Evolutionary conservation across 1,140 invertebrate species (phyloP), one percentile per base, ranked within the genome.

Genomic region (Aphelenchoides avenae): DNA sequence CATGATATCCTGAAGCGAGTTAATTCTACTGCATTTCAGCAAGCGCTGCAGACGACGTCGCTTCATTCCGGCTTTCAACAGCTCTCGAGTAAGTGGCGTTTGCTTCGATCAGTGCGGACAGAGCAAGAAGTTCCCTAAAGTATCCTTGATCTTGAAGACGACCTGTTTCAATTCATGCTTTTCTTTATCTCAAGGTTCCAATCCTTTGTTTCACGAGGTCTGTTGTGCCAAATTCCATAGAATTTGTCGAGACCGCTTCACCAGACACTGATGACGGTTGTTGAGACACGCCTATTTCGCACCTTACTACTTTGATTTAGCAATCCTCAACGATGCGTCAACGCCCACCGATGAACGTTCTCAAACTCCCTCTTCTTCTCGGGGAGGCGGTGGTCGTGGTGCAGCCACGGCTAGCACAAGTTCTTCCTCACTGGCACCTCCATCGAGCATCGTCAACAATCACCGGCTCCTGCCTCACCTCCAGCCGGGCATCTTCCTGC

Each of bases 31-130:
- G 27, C 15, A 13, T 27, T 57, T 24, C 9, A 57, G 55, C 27
- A 54, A 13, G 39, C 59, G 30, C 64, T 64, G 27, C 62, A 64
- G 15, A 69, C 63, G 42, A 62, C 27, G 33, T 64, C 64, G 11
- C 30, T 64, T 42, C 64, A 64, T 37, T 64, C 63, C 7, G 46
- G 55, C 39, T 41, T 47, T 26, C 57, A 65, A 36, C 47, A 51
- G 29, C 57, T 37, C 26, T n/a, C 34, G 6, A 60, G 61, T 55
- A 26, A 18, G 61, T 64, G 33, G 29, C 22, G 9, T n/a, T 11
- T 44, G n/a, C n/a, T n/a, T n/a, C n/a, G n/a, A n/a, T n/a, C n/a
- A n/a, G n/a, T n/a, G n/a, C n/a, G n/a, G n/a, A n/a, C n/a, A n/a
- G 11, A 13, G 3, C 1, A 46, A 47, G 31, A 24, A 18, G 48